Base-by-base conservation (phyloP, 2,888 invertebrate genomes). In the Drosophila histrio region DNA sequence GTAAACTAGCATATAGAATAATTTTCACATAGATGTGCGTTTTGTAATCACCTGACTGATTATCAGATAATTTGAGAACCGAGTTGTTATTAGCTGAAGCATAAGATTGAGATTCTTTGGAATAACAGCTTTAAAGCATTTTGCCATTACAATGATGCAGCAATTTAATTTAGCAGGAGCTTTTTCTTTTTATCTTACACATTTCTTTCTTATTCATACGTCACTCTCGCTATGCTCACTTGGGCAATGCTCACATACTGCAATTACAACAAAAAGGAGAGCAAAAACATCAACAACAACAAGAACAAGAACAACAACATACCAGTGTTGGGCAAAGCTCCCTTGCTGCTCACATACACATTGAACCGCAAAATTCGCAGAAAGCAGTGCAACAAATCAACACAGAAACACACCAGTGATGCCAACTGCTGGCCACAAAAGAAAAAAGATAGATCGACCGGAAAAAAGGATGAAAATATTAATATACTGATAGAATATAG, bases 351-450 rank as follows among this genome's bases (percentile, higher is more conserved):
- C 15, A 22, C 28, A 39, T 32, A 52, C 34, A 50, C 59, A 65
- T 47, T 39, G 26, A 72, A 65, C 50, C 67, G 66, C 62, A 73
- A 73, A 72, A 73, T 68, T 68, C 62, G 50, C 69, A 62, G 54
- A 73, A 67, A 56, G 50, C 69, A 73, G 46, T 59, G 59, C 50
- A 72, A 57, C 64, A 43, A 65, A 47, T 60, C 74, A 59, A 57
- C 66, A 58, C n/a, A n/a, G n/a, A n/a, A n/a, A n/a, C n/a, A n/a
- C n/a, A n/a, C n/a, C n/a, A n/a, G n/a, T n/a, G n/a, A n/a, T n/a
- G n/a, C n/a, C n/a, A n/a, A n/a, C n/a, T n/a, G n/a, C n/a, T n/a
- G n/a, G n/a, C n/a, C n/a, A n/a, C n/a, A n/a, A n/a, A n/a, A n/a
- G n/a, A n/a, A n/a, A n/a, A n/a, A n/a, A n/a, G n/a, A n/a, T n/a